Percentiles rank a stretch among this genome's conserved stretches.
phyloP scores from a whole-genome alignment of 2,888 invertebrate species.

The Leucozona laternaria region DNA sequence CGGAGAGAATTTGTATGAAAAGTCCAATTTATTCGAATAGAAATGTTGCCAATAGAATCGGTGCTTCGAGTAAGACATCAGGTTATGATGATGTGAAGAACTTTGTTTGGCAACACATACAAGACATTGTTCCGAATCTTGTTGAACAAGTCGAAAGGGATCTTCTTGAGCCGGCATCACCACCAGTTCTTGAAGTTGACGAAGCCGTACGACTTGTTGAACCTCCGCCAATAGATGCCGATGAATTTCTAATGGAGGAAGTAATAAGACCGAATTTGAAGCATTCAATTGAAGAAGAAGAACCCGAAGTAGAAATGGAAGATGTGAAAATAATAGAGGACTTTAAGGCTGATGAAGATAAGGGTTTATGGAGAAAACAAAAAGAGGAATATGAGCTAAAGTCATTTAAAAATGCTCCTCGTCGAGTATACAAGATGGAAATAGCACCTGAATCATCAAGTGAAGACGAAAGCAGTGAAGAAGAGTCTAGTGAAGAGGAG shows the following conservation, averaged over 20 bases:
- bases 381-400: slow-evolving; percentile 77
- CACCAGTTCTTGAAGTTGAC: slow-evolving; percentile 60
- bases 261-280: slow-evolving; percentile 81
- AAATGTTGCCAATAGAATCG: slow-evolving; percentile 16
- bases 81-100: slow-evolving; percentile 80
- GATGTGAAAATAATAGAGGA: slow-evolving; percentile 80
- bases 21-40: slow-evolving; percentile 81
- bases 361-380: slow-evolving; percentile 76
- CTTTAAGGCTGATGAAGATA: slow-evolving; percentile 79
- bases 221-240: slow-evolving; percentile 76
- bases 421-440: slow-evolving; percentile 78
- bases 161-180: slow-evolving; percentile 78
- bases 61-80: slow-evolving; percentile 60
- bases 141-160: slow-evolving; percentile 83
- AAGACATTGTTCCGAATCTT: slow-evolving; percentile 83
- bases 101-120: slow-evolving; percentile 83
- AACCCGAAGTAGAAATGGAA: slow-evolving; percentile 77
- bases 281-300: slow-evolving; percentile 79
- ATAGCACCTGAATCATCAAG: slow-evolving; percentile 73
- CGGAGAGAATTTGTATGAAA: slow-evolving; percentile 81
- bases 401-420: slow-evolving; percentile 77
- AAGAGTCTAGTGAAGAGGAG: slow-evolving; percentile 29
- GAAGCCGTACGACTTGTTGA: slow-evolving; percentile 47
- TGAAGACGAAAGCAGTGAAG: slow-evolving; percentile 36
- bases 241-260: slow-evolving; percentile 81